Base-by-base conservation (phyloP, 2,113 vertebrate genomes). In the Ceratotherium simum region DNA sequence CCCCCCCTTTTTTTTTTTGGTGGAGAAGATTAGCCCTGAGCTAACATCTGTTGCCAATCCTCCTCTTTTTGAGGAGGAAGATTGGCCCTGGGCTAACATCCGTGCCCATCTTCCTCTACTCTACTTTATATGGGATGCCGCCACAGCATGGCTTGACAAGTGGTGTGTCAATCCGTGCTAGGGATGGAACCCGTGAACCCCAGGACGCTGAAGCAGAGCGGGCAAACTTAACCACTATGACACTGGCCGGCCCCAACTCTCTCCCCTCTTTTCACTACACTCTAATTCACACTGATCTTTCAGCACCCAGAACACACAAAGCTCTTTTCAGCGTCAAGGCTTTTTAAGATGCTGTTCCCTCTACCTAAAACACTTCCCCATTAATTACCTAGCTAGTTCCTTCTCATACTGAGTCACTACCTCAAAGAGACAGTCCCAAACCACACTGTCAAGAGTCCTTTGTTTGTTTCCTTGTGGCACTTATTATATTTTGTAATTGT, bases 401-500 rank as follows among this genome's bases (percentile, higher is more conserved):
- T 91, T 83, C 51, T 91, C 42, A 80, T 58, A 51, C 31, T 33
- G 39, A 80, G 33, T 94, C 54, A 85, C 39, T 42, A 29, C 60
- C 23, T 46, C 23, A 91, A 21, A 64, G 48, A 93, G 58, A 48
- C 25, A 91, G 60, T 90, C 33, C 65, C 6, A 69, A 79, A n/a
- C 25, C 54, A 69, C 46, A 23, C 18, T 84, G 27, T 84, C 23
- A 92, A 76, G 58, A 85, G 46, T 64, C 27, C 64, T 60, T 82
- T 81, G 9, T 69, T 86, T 90, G 42, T 70, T 76, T 90, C 60
- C 42, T 75, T 65, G 70, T 67, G 33, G 62, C 10, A 72, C 5
- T 87, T 93, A 72, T 8, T 48, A 67, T 39, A 42, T 87, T 92
- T 88, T 87, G 13, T 93, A 81, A 81, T 75, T 76, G 54, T 90